Percentiles rank a stretch among this genome's conserved stretches.
These are phyloP conservation scores for Apostichopus japonicus DNA, from an alignment of 35 echinoderm and acorn worm genomes.

Conservation along the genomic window DNA sequence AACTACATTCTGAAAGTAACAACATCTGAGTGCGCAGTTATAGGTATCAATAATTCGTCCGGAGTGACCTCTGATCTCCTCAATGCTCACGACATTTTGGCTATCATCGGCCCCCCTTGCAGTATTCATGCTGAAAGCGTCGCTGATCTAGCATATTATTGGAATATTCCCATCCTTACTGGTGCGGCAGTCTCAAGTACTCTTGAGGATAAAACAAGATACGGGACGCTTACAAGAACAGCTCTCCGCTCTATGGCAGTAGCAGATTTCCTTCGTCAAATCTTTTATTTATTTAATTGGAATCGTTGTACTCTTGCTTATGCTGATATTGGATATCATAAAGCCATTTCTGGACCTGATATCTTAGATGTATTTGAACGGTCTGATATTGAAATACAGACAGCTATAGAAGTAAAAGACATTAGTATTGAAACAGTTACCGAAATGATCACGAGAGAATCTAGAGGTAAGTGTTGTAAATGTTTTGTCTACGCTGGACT, in stretches of 20 bases:
- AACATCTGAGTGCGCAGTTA: not conserved
- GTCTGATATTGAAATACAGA: not conserved
- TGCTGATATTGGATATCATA: not conserved
- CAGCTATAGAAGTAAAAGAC: not conserved
- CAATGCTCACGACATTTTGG: constrained; percentile 3
- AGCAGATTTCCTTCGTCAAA: constrained; percentile 25
- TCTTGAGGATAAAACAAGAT: constrained; percentile 60
- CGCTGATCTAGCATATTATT: constrained; percentile 66
- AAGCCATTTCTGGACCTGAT: not conserved
- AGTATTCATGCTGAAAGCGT: constrained; percentile 45
- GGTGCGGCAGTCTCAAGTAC: constrained; percentile 43
- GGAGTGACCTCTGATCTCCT: constrained; percentile 41
- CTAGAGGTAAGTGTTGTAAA: no score
- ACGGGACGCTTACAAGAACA: constrained; percentile 69
- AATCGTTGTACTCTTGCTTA: not conserved
- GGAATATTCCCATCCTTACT: constrained; percentile 72
- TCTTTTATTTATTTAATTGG: constrained; percentile 22
- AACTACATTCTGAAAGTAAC: not conserved
- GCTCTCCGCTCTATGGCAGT: constrained; percentile 30
- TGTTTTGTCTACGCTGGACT: no score
- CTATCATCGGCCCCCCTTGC: constrained; percentile 66
- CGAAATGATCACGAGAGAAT: no score
- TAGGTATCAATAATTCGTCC: not conserved
- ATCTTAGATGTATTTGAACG: not conserved
- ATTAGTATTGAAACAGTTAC: not conserved